Evolutionary conservation across 2,113 vertebrate species (phyloP).

Genomic region (Pygoscelis antarcticus): DNA sequence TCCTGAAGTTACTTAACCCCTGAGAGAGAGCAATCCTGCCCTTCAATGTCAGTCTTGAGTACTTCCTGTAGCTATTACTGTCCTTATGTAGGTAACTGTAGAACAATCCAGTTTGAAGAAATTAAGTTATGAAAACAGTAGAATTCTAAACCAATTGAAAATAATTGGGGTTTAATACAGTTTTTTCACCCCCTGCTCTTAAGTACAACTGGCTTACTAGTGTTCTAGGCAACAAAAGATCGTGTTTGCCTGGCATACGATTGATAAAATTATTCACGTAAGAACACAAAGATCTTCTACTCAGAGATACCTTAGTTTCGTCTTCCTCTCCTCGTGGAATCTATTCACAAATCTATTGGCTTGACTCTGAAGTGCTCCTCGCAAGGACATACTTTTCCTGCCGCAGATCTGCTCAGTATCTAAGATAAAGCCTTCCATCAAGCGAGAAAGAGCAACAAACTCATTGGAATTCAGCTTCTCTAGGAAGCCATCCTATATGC

Average conservation of each 20-base stretch:
- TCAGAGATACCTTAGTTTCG: constrained; percentile 86
- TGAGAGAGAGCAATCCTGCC: not conserved
- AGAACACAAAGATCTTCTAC: not conserved
- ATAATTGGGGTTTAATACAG: not conserved
- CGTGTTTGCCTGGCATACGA: fast-evolving
- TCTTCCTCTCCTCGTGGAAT: constrained; percentile 97
- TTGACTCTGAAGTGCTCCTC: constrained; percentile 95
- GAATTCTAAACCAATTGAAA: not conserved
- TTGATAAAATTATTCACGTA: not conserved
- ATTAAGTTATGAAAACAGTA: not conserved
- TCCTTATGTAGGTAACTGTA: not conserved
- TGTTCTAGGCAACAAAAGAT: not conserved
- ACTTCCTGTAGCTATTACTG: not conserved
- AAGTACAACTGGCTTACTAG: not conserved
- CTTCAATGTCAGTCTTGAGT: not conserved
- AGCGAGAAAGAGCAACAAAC: constrained; percentile 89
- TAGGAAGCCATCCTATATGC: constrained; percentile 88
- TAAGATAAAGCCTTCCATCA: constrained; percentile 88
- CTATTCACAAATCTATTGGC: constrained; percentile 95
- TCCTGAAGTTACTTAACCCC: not conserved
- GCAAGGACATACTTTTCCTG: constrained; percentile 87
- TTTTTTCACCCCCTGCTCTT: not conserved
- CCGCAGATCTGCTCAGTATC: constrained; percentile 90
- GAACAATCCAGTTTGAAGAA: not conserved
- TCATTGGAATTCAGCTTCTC: constrained; percentile 92